A percentile compares a stretch with the other conserved stretches of the same genome.
These are phyloP conservation scores for Drosophila quadrilineata DNA, from an alignment of 1,140 invertebrate genomes.

Conservation along the genomic window DNA sequence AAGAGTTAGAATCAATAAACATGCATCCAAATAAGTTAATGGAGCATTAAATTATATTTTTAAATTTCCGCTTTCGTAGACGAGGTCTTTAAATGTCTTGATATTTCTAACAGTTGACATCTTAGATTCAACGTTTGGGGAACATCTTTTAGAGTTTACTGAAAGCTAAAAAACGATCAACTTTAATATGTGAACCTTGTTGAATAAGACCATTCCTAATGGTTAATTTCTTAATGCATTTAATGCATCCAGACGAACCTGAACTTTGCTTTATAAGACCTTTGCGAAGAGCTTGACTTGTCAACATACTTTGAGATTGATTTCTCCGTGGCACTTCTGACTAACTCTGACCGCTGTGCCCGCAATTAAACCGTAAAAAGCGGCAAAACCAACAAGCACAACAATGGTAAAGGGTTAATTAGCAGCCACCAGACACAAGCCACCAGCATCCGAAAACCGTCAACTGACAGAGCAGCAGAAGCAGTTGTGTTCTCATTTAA, in stretches of 20 bases:
- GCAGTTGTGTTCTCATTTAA: conserved; percentile 80
- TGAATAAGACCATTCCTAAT: conserved; percentile 78
- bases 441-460: background rate
- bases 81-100: background rate
- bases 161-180: too few relatives aligned
- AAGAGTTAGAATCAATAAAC: too few relatives aligned
- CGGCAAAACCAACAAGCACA: conserved; percentile 32
- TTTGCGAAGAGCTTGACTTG: conserved; percentile 38
- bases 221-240: conserved; percentile 70
- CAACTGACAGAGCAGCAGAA: conserved; percentile 55
- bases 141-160: too few relatives aligned
- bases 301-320: conserved; percentile 74
- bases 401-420: conserved; percentile 63
- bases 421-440: conserved; percentile 37
- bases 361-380: conserved; percentile 70
- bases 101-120: conserved; percentile 32
- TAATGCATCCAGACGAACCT: conserved; percentile 43
- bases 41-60: too few relatives aligned
- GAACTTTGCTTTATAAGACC: conserved; percentile 34
- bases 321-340: conserved; percentile 64
- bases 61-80: conserved; percentile 66
- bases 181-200: too few relatives aligned
- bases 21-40: too few relatives aligned
- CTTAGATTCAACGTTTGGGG: conserved; percentile 34
- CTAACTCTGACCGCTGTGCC: conserved; percentile 23